Evolutionary conservation across 2,113 vertebrate species (phyloP).

Genomic region (Chinchilla lanigera): DNA sequence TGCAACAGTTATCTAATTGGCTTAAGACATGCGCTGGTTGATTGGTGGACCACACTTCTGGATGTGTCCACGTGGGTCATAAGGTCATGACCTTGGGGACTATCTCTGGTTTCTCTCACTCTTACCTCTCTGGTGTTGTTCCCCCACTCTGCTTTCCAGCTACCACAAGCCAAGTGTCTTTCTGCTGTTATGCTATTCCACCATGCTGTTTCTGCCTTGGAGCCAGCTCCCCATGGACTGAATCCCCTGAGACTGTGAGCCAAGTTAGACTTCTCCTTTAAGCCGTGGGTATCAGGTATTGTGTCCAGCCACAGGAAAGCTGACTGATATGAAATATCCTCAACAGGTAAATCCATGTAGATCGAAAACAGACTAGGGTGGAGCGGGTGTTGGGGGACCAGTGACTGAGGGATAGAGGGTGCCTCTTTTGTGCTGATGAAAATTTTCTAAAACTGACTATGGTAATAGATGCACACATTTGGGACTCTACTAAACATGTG

Average conservation of each 20-base stretch:
- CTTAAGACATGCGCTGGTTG: not conserved
- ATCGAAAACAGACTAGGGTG: not conserved
- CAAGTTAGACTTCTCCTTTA: not conserved
- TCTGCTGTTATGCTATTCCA: not conserved
- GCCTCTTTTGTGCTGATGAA: not conserved
- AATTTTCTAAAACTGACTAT: not conserved
- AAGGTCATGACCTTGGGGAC: not conserved
- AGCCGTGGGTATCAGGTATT: not conserved
- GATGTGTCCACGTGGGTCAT: not conserved
- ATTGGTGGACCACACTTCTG: not conserved
- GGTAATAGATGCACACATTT: not conserved
- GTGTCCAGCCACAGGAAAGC: not conserved
- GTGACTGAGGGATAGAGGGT: fast-evolving
- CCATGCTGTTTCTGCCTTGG: not conserved
- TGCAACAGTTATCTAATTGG: not conserved
- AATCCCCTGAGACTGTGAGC: not conserved
- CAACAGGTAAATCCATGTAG: not conserved
- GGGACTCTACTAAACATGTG: fast-evolving
- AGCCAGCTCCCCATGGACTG: not conserved
- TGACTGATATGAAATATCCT: not conserved
- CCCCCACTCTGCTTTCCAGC: not conserved
- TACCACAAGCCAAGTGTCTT: not conserved
- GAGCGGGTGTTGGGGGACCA: not conserved
- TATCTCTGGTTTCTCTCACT: not conserved
- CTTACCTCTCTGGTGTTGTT: not conserved